Evolutionary conservation across 2,113 vertebrate genomes (phyloP), one percentile per base, ranked within the genome.

Genomic region (Solenodon paradoxus): DNA sequence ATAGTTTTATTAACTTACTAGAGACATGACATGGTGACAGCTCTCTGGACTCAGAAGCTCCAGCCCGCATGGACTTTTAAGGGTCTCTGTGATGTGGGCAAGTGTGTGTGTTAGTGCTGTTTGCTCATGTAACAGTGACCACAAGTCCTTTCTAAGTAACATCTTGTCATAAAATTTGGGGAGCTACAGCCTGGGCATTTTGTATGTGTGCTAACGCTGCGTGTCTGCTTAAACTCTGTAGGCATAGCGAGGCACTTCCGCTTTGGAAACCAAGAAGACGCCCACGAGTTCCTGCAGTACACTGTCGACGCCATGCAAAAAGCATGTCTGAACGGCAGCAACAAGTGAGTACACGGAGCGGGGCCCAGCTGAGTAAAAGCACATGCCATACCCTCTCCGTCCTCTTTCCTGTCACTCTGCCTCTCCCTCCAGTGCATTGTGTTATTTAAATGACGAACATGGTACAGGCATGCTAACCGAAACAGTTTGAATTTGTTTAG

Each of bases 231-330:
- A 20, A 20, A n/a, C 95, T 97, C 96, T 47, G 55, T 93, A 99
- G 99, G 99, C 90, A 99, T 99, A 98, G 99, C 99, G 96, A 99
- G 99, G 98, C 99, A 99, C 98, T 99, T 99, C 95, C 99, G 98
- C 92, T 99, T 99, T 96, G 99, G 99, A 91, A 99, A 99, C 97
- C 99, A 99, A 95, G 99, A 99, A 97, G 99, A 99, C 88, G 99
- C 99, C 6, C 99, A 99, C 35, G 99, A 99, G 97, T 99, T 99
- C 96, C 98, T 99, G 95, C 98, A 99, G 47, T 99, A 99, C 97
- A 99, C 99, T 49, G 99, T 99, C 78, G 99, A 99, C 94, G 99
- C 99, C 98, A 99, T 99, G 99, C 99, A 99, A 98, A 99, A 99
- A 98, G 99, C 99, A 64, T 99, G 99, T 97, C 98, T 99, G 95